Evolutionary conservation across 2,113 vertebrate genomes (phyloP), one percentile per base, ranked within the genome.

Genomic region (Notothenia coriiceps): DNA sequence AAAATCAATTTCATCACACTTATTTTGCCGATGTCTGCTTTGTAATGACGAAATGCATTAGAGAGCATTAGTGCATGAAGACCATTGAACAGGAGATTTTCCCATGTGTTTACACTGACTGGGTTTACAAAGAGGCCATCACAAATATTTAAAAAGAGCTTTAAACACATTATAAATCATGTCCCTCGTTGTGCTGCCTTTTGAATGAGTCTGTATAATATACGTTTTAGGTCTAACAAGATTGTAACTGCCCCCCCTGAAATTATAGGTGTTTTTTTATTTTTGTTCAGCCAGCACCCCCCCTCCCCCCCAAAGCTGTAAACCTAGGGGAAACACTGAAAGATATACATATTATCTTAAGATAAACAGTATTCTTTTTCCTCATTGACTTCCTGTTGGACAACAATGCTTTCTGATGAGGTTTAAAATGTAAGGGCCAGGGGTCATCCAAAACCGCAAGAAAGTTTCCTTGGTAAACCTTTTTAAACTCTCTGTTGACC

Each of bases 1-100:
- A 29, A 88, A 89, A 89, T 94, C 78, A 71, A 86, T 86, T 71
- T 80, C 20, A 66, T 64, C 66, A 64, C 62, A 66, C 69, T 11
- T 29, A 29, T 29, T 29, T 3, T 62, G 25, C 60, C 9, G 15
- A 60, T 10, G 64, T 49, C 66, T 70, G 59, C 71, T 74, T 55
- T 40, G 65, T 73, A 61, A 59, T 35, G 51, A 40, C 52, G 63
- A 46, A 76, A 73, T 79, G 78, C 76, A 77, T 89, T 80, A 84
- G 79, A 63, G 70, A 29, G 61, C 74, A 84, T 29, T 29, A 29
- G 29, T 29, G 29, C 29, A 29, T 76, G 72, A 55, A 74, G 47
- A 66, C 33, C 80, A 69, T 63, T 82, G 81, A 88, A 59, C 46
- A 40, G 71, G 10, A 57, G 63, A 71, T 43, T 54, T 44, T 46